Evolutionary conservation across 2,888 invertebrate species (phyloP).

Genomic region (Dioctria linearis): DNA sequence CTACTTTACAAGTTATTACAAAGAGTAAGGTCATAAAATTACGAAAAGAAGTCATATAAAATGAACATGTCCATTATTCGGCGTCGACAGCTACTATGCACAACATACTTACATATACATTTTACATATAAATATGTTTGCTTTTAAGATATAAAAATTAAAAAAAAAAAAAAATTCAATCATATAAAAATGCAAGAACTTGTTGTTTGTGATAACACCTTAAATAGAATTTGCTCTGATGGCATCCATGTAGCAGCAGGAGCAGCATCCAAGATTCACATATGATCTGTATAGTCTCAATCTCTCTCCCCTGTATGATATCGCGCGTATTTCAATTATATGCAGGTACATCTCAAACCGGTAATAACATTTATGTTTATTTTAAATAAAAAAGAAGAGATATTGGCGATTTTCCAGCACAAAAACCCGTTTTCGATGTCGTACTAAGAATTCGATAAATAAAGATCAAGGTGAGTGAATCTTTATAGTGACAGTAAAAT

Average conservation of each 20-base stretch:
- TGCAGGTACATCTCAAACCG: constrained; percentile 15
- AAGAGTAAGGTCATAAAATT: constrained; percentile 1
- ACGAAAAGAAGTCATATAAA: background rate
- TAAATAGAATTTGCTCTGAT: constrained; percentile 31
- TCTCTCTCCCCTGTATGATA: background rate
- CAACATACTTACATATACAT: too few species aligned
- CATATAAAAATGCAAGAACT: constrained; percentile 1
- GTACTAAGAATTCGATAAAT: constrained; percentile 47
- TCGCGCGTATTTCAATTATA: background rate
- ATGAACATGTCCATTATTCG: constrained; percentile 27
- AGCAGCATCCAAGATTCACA: too few species aligned
- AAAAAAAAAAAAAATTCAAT: too few species aligned
- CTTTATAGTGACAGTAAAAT: constrained; percentile 6
- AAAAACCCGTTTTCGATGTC: constrained; percentile 35
- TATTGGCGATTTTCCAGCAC: constrained; percentile 23
- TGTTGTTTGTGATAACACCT: constrained; percentile 22
- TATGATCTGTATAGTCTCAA: background rate
- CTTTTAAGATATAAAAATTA: too few species aligned
- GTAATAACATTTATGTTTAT: constrained; percentile 42
- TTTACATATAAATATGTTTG: too few species aligned
- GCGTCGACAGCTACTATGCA: background rate
- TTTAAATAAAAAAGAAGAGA: constrained; percentile 11
- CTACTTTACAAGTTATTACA: background rate
- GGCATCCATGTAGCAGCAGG: too few species aligned
- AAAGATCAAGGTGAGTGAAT: constrained; percentile 53